Base-by-base conservation (phyloP, 2,888 invertebrate genomes). In the Tinea trinotella region DNA sequence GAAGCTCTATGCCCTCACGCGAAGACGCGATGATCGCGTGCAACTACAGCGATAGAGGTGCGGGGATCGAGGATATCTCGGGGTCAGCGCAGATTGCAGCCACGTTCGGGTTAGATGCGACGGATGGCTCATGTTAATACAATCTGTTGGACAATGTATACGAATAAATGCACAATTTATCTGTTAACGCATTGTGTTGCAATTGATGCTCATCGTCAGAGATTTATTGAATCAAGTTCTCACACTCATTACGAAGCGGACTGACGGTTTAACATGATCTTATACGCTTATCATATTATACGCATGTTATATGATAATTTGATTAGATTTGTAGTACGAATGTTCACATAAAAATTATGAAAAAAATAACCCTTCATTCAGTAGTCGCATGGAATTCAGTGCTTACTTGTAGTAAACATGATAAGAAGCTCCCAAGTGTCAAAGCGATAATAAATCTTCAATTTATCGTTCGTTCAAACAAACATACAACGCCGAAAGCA, bases 1-100 rank as follows among this genome's bases (percentile, higher is more conserved):
- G 13, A 18, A 18, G 10, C 48, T 12, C 19, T 46, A 46, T 19
- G 46, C 10, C 3, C 55, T 56, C 57, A n/a, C 12, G 3, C 35
- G 57, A 67, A 76, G 66, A 65, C 75, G 69, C 62, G 58, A 72
- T 40, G 70, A 62, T 80, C 59, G 68, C 30, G 54, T 9, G 12
- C n/a, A 7, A 40, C 6, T 4, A 6, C 54, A 46, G 52, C 44
- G 58, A 59, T 62, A 48, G 24, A 30, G 30, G 46, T 20, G n/a
- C 18, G 70, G 76, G 73, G 79, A 80, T 76, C 76, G 82, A 82
- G 83, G 83, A 85, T 84, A 82, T 83, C 82, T 71, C 76, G 79
- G 81, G 84, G 84, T 85, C 84, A 84, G 70, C 81, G 74, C 76
- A 82, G 85, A 84, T 85, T 84, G 83, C 77, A 82, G 79, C 78